Conservation (phyloP, 2,113 vertebrate genomes). For the Neomonachus schauinslandi region DNA sequence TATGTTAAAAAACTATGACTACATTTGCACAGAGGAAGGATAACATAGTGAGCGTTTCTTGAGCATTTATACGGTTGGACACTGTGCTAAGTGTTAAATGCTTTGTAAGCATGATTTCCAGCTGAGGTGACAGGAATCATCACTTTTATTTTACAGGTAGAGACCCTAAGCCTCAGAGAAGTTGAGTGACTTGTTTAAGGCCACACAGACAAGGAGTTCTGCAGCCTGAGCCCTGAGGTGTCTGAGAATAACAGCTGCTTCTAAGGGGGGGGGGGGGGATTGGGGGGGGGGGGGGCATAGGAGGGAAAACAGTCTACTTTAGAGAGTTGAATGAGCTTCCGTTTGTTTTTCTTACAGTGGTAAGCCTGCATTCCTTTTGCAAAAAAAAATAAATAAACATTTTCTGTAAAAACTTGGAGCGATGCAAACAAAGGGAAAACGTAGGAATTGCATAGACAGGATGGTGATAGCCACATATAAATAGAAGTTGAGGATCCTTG, state of each 20-base stretch:
- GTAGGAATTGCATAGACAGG: not conserved
- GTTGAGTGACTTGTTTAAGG: not conserved
- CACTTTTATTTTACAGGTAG: not conserved
- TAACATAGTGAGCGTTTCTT: not conserved
- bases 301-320: not conserved
- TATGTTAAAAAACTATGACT: not conserved
- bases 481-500: not conserved
- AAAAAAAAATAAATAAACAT: not conserved
- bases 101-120: conserved; percentile 9
- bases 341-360: conserved; percentile 27
- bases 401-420: not conserved
- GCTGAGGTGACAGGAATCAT: not conserved
- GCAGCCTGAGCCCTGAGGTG: not conserved
- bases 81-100: not conserved
- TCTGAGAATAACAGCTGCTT: not conserved
- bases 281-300: not conserved
- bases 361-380: not conserved
- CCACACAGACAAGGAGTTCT: not conserved
- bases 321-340: not conserved
- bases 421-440: conserved; percentile 10
- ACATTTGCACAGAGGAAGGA: not conserved
- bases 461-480: not conserved
- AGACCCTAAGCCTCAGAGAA: not conserved
- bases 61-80: not conserved
- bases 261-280: too few relatives aligned